Evolutionary conservation across 2,888 invertebrate species (phyloP).

Genomic region (Sesia bembeciformis): DNA sequence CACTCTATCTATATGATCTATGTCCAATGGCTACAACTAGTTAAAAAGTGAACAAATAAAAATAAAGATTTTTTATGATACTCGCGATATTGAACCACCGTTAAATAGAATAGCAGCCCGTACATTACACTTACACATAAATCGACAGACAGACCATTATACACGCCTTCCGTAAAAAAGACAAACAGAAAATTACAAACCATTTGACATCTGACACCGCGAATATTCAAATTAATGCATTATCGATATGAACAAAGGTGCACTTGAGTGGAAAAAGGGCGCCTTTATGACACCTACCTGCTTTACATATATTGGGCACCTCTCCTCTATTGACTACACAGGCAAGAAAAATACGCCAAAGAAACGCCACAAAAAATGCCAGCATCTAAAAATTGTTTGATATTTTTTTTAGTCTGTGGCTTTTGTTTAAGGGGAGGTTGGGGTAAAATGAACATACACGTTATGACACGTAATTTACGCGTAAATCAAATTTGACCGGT

Average conservation of each 20-base stretch:
- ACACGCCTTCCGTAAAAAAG: constrained; percentile 19
- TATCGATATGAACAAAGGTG: constrained; percentile 63
- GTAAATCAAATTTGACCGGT: constrained; percentile 74
- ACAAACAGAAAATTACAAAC: constrained; percentile 67
- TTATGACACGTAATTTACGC: constrained; percentile 72
- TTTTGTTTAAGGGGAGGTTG: constrained; percentile 15
- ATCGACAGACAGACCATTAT: no score
- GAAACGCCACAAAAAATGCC: no score
- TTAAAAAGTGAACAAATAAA: no score
- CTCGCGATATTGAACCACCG: no score
- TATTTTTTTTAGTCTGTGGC: constrained; percentile 24
- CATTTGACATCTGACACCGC: constrained; percentile 75
- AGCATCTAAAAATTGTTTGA: background rate
- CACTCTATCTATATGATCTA: no score
- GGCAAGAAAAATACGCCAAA: constrained; percentile 14
- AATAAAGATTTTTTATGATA: no score
- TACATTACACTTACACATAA: no score
- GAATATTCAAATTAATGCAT: constrained; percentile 75
- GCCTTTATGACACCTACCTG: constrained; percentile 43
- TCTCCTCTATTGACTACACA: constrained; percentile 15
- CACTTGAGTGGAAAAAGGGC: constrained; percentile 55
- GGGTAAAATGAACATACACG: constrained; percentile 36
- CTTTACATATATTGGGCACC: constrained; percentile 17
- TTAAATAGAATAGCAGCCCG: no score
- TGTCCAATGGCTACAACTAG: no score